Percentiles rank a stretch among this genome's conserved stretches.
These are phyloP conservation scores for Thalassarche chlororhynchos DNA, from an alignment of 2,113 vertebrate genomes.

Conservation along the genomic window DNA sequence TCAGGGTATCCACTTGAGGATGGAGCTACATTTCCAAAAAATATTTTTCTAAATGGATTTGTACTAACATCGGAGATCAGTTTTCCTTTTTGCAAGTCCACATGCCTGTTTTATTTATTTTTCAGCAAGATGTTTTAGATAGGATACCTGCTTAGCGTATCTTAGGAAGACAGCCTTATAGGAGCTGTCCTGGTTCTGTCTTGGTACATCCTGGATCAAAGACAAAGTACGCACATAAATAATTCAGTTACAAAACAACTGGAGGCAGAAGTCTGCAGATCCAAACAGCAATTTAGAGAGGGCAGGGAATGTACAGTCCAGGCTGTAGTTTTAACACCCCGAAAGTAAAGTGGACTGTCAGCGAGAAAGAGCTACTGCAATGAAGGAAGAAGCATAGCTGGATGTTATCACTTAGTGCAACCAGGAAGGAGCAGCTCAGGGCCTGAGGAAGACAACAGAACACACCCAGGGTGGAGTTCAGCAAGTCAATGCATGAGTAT, in stretches of 20 bases:
- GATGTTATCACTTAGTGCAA: not conserved
- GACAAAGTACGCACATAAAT: not conserved
- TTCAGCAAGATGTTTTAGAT: not conserved
- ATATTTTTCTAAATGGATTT: not conserved
- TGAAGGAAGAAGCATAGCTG: not conserved
- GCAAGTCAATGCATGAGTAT: not conserved
- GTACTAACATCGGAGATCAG: not conserved
- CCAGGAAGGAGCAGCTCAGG: not conserved
- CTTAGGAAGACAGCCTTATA: conserved; percentile 63
- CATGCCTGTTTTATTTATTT: not conserved
- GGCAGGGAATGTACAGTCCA: not conserved
- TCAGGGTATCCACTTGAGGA: not conserved
- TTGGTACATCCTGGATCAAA: conserved; percentile 58
- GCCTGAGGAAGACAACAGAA: not conserved
- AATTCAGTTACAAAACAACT: not conserved
- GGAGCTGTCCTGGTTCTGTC: conserved; percentile 18
- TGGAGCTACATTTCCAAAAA: not conserved
- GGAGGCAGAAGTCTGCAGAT: not conserved
- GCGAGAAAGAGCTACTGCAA: not conserved
- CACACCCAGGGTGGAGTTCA: not conserved
- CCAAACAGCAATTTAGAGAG: not conserved
- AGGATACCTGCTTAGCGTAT: conserved; percentile 69
- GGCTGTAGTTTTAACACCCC: not conserved
- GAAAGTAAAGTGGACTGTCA: not conserved
- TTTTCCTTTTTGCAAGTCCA: not conserved